These are phyloP conservation scores for Thermophis baileyi DNA, from an alignment of 2,113 vertebrate species.

Conservation along the genomic window DNA sequence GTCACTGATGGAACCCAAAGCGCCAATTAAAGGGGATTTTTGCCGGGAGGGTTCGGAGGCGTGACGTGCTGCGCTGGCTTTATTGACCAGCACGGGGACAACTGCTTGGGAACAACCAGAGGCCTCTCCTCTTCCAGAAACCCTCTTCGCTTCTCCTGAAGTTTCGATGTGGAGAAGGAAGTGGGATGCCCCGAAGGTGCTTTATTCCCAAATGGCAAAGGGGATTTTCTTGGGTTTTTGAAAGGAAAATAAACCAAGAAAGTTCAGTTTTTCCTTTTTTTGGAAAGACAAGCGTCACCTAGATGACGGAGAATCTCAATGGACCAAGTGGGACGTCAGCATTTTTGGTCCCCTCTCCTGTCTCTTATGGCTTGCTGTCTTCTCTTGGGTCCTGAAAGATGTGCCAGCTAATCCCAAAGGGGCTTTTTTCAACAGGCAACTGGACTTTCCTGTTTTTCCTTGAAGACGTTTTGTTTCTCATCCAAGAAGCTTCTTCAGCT, in stretches of 20 bases:
- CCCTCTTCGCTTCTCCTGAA: not conserved
- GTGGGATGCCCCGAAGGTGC: not conserved
- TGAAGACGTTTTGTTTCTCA: no score
- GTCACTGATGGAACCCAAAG: not conserved
- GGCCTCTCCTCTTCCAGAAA: not conserved
- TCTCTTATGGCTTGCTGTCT: not conserved
- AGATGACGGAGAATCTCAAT: not conserved
- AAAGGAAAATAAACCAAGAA: not conserved
- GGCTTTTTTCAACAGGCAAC: no score
- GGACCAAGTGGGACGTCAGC: not conserved
- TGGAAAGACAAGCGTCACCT: not conserved
- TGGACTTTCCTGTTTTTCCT: no score
- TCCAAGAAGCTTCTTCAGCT: no score
- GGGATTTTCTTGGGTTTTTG: not conserved
- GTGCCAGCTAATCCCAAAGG: not conserved
- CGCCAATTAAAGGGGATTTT: accelerated
- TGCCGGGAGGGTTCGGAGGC: not conserved
- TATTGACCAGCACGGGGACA: not conserved
- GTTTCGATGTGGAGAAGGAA: not conserved
- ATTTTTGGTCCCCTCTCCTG: not conserved
- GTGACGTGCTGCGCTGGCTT: not conserved
- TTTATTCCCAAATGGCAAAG: not conserved
- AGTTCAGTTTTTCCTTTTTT: no score
- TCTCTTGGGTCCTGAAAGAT: not conserved
- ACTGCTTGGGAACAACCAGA: not conserved